A percentile compares a stretch with the other conserved stretches of the same genome.
These are phyloP conservation scores for Heliconius charithonia DNA, from an alignment of 2,888 invertebrate species.

Conservation along the genomic window DNA sequence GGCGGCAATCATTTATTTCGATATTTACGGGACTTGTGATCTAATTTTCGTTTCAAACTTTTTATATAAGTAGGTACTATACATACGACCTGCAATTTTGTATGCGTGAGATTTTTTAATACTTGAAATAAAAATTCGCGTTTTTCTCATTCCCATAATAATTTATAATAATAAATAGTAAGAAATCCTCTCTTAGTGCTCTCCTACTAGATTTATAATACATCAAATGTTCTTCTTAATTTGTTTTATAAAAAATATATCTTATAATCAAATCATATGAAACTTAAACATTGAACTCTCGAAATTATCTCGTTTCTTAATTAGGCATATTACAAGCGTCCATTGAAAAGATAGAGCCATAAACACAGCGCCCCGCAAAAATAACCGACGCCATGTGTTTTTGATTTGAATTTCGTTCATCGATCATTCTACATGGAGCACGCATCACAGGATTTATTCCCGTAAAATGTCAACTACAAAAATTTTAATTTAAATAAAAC, in stretches of 20 bases:
- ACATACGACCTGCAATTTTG: no score
- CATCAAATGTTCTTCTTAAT: no score
- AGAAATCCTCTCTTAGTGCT: no score
- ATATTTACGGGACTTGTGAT: not conserved
- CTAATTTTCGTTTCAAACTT: not conserved
- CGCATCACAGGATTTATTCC: constrained; percentile 20
- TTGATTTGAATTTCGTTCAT: constrained; percentile 19
- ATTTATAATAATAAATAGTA: no score
- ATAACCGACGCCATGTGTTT: constrained; percentile 6
- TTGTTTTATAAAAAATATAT: not conserved
- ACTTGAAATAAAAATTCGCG: no score
- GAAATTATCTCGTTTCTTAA: not conserved
- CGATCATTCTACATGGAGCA: constrained; percentile 14
- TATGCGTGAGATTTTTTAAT: no score
- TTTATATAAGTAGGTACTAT: no score
- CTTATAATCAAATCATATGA: not conserved
- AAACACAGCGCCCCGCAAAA: not conserved
- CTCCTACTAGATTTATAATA: no score
- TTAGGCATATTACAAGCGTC: not conserved
- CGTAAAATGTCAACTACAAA: constrained; percentile 13
- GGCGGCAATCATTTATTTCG: not conserved
- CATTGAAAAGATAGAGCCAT: not conserved
- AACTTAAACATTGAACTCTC: not conserved
- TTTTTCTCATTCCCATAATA: no score
- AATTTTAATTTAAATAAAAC: not conserved